Evolutionary conservation across 2,888 invertebrate genomes (phyloP), one percentile per base, ranked within the genome.

Genomic region (Gari tellinella): DNA sequence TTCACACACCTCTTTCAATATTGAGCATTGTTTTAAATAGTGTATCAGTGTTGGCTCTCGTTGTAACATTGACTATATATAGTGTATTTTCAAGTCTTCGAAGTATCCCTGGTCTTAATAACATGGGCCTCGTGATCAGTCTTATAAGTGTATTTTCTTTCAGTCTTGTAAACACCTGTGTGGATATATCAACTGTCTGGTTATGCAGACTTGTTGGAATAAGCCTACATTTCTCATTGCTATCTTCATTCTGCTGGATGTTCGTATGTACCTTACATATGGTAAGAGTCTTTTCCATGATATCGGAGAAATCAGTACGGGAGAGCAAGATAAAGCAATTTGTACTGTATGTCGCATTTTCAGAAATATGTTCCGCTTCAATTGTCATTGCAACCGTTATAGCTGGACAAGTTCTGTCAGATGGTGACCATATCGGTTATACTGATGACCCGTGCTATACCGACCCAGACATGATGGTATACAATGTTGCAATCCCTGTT

Each of bases 91-190:
- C 58, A n/a, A 38, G 31, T 5, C 51, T 75, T 12, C 51, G 66
- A 19, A 65, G 69, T 17, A 31, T 70, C 40, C 75, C 75, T 23
- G 75, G 75, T 19, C 60, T 69, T 15, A 70, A 62, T 49, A 69
- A 53, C 1, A 66, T 75, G 66, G 62, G 46, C 14, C 38, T 75
- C 10, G 23, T 38, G 0, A 19, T 37, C 19, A 43, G 61, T 5
- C 51, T 75, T 7, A 49, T 70, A 17, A 25, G 53, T 17, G 48
- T 53, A 14, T 62, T 63, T 19, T 17, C 53, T 8, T 31, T 69
- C 4, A 62, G 56, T 12, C 48, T 75, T 26, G 26, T 66, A 10
- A 61, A 60, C 31, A 55, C 40, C 12, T 38, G 58, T 15, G 38
- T 66, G 0, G 25, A 58, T 21, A 53, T 62, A 1, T 19, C 14